A percentile compares a stretch with the other conserved stretches of the same genome.
Evolutionary conservation across 2,888 invertebrate species (phyloP).

Genomic region (Meganola albula): DNA sequence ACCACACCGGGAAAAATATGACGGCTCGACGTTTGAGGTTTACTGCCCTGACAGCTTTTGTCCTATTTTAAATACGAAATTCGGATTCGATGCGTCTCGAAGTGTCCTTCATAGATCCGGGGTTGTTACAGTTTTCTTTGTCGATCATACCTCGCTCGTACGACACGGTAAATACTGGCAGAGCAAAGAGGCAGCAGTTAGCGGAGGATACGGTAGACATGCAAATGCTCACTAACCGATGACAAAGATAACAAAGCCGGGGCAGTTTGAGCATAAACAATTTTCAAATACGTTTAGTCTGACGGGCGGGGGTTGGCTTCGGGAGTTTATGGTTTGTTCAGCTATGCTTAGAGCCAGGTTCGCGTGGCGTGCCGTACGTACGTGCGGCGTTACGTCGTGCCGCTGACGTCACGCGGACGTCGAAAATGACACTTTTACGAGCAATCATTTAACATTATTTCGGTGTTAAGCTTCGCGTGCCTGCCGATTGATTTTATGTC

Average conservation of each 20-base stretch:
- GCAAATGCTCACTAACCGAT: slow-evolving; percentile 58
- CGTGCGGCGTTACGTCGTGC: slow-evolving; percentile 31
- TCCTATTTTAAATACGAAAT: slow-evolving; percentile 70
- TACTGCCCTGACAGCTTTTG: slow-evolving; percentile 73
- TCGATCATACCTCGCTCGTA: slow-evolving; percentile 24
- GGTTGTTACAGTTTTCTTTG: slow-evolving; percentile 23
- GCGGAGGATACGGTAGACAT: slow-evolving; percentile 44
- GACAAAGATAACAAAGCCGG: slow-evolving; percentile 61
- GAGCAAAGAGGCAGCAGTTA: slow-evolving; percentile 26
- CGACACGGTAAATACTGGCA: slow-evolving; percentile 31
- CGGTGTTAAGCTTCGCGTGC: slow-evolving; percentile 74
- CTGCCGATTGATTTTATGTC: slow-evolving; percentile 74
- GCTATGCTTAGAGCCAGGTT: slow-evolving; percentile 35
- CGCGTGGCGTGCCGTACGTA: slow-evolving; percentile 18
- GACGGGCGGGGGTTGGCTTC: slow-evolving; percentile 19
- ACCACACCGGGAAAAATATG: slow-evolving; percentile 44
- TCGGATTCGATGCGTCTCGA: slow-evolving; percentile 54
- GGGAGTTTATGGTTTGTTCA: slow-evolving; percentile 33
- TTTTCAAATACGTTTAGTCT: slow-evolving; percentile 43
- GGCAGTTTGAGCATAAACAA: slow-evolving; percentile 56
- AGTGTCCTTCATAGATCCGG: slow-evolving; percentile 37
- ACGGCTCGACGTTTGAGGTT: slow-evolving; percentile 63
- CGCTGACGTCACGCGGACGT: slow-evolving; percentile 71
- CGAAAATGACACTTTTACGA: slow-evolving; percentile 76
- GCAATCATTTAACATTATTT: slow-evolving; percentile 76